Percentiles rank a stretch among this genome's conserved stretches.
These are phyloP conservation scores for Amniataba percoides DNA, from an alignment of 2,797 vertebrate genomes.

Conservation along the genomic window DNA sequence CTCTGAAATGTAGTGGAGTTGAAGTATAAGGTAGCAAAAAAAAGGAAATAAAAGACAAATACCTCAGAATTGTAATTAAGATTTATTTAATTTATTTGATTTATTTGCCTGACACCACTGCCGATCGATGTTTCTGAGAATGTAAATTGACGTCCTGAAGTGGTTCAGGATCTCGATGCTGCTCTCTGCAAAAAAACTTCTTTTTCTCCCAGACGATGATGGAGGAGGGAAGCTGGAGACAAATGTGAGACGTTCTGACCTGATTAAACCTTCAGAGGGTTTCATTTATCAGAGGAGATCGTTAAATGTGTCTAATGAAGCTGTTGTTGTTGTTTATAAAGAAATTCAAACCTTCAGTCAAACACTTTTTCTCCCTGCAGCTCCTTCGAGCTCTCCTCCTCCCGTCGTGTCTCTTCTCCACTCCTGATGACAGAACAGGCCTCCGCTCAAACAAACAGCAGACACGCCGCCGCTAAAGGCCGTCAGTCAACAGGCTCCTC, in stretches of 20 bases:
- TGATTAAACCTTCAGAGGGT: neutral
- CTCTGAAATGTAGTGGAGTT: too few relatives aligned
- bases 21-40: too few relatives aligned
- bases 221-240: neutral
- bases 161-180: too few relatives aligned
- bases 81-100: too few relatives aligned
- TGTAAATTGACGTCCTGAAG: too few relatives aligned
- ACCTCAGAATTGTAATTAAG: too few relatives aligned
- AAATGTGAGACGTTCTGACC: neutral
- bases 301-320: neutral
- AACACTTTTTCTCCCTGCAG: neutral
- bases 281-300: neutral
- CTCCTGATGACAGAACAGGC: slow-evolving; percentile 65
- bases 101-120: too few relatives aligned
- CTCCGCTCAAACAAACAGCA: slow-evolving; percentile 77
- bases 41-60: too few relatives aligned
- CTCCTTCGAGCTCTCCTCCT: slow-evolving; percentile 21
- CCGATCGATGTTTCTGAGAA: too few relatives aligned
- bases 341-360: neutral
- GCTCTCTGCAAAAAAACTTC: too few relatives aligned
- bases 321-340: neutral
- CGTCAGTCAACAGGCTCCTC: slow-evolving; percentile 73
- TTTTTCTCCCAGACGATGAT: too few relatives aligned
- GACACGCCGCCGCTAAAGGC: slow-evolving; percentile 69
- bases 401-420: slow-evolving; percentile 23